phyloP scores from a whole-genome alignment of 2,888 invertebrate species.

The Zhengitettix transpicula region DNA sequence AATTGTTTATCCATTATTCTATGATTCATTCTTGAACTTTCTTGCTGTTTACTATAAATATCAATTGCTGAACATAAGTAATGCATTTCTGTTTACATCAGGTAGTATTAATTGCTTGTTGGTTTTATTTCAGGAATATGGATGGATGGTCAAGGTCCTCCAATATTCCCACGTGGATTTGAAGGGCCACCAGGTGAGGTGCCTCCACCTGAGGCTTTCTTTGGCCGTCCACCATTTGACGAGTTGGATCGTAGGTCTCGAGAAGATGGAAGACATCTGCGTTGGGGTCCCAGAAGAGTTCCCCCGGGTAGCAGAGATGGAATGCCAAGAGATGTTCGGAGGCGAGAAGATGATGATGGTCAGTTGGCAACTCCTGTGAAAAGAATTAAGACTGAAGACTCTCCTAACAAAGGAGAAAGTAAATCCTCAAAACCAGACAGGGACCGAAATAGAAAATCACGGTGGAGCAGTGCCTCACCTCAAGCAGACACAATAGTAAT shows the following conservation, averaged over 20 bases:
- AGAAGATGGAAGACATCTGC: constrained; percentile 17
- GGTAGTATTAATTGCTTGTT: not conserved
- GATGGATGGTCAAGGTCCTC: constrained; percentile 16
- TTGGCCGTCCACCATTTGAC: constrained; percentile 17
- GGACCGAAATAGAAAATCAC: constrained; percentile 16
- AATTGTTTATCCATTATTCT: too few relatives aligned
- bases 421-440: constrained; percentile 13
- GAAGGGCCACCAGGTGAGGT: constrained; percentile 20
- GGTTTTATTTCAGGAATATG: constrained; percentile 13
- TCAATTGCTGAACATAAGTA: too few relatives aligned
- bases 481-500: constrained; percentile 1
- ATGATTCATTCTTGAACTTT: too few relatives aligned
- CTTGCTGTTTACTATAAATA: too few relatives aligned
- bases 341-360: not conserved
- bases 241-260: constrained; percentile 15
- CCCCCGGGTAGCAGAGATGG: not conserved
- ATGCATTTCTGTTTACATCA: too few relatives aligned
- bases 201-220: constrained; percentile 15
- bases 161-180: constrained; percentile 17
- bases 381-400: not conserved
- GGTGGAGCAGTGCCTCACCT: constrained; percentile 19
- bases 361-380: not conserved
- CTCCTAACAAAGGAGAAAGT: not conserved
- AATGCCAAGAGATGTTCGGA: not conserved
- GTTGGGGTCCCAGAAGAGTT: constrained; percentile 1